phyloP scores from a whole-genome alignment of 2,888 invertebrate species.

The Cyaniris semiargus region DNA sequence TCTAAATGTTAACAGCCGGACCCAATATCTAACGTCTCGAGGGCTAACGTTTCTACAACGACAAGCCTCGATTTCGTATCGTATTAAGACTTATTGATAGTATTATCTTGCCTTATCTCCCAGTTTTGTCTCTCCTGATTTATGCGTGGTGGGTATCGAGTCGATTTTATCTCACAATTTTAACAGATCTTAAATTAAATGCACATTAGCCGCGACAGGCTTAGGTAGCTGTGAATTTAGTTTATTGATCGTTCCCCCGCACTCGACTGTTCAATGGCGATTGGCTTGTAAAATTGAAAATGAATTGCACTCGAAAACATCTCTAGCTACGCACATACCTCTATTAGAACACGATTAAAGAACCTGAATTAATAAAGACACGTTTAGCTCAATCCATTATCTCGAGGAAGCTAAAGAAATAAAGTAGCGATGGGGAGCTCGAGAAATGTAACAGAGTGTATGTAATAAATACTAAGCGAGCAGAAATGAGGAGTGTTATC shows the following conservation, averaged over 20 bases:
- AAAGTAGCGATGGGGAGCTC: background rate
- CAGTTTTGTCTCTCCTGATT: constrained; percentile 28
- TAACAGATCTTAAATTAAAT: constrained; percentile 30
- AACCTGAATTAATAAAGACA: background rate
- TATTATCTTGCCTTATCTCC: constrained; percentile 25
- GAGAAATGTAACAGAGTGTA: constrained; percentile 49
- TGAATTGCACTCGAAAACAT: background rate
- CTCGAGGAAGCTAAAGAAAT: background rate
- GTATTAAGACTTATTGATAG: constrained; percentile 30
- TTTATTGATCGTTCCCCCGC: background rate
- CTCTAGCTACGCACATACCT: background rate
- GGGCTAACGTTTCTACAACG: background rate
- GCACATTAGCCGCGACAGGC: constrained; percentile 6
- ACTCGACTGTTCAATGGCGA: background rate
- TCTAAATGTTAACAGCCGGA: background rate
- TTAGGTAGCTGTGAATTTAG: constrained; percentile 26
- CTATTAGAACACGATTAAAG: background rate
- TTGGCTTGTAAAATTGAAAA: background rate
- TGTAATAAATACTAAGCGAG: constrained; percentile 59
- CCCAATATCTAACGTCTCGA: constrained; percentile 3
- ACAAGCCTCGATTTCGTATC: constrained; percentile 14
- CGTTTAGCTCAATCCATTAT: background rate
- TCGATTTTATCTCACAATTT: constrained; percentile 20
- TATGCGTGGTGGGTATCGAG: constrained; percentile 5
- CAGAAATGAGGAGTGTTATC: constrained; percentile 78